Conservation (phyloP, 2,888 invertebrate genomes). For the Pachydiplax longipennis region DNA sequence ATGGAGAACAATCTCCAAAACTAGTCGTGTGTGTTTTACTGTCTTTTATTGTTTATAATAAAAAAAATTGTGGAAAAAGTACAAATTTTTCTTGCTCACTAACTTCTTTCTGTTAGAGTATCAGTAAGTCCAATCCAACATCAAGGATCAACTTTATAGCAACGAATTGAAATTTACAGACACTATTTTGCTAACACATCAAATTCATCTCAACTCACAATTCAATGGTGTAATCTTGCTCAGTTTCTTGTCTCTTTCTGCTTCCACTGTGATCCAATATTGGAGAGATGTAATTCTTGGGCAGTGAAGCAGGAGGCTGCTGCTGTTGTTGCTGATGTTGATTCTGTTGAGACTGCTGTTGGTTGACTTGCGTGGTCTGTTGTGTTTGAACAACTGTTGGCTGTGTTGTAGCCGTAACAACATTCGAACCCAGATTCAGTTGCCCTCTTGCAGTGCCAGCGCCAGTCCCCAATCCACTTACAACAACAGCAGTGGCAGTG, state of each 20-base stretch:
- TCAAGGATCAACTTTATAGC: too few species aligned
- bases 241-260: conserved; percentile 68
- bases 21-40: too few species aligned
- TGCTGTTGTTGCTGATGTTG: background rate
- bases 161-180: background rate
- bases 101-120: too few species aligned
- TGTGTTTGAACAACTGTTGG: background rate
- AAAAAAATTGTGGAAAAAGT: too few species aligned
- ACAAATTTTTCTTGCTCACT: too few species aligned
- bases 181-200: background rate
- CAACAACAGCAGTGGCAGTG: conserved; percentile 30
- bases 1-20: too few species aligned
- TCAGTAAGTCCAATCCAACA: background rate
- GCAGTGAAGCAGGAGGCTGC: conserved; percentile 15
- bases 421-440: conserved; percentile 3
- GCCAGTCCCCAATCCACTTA: conserved; percentile 1
- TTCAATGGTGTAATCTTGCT: conserved; percentile 66
- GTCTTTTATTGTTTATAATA: too few species aligned
- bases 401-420: conserved; percentile 4
- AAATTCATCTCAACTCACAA: conserved; percentile 58
- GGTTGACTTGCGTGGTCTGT: background rate
- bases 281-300: conserved; percentile 65
- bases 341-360: background rate
- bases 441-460: background rate
- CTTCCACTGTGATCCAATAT: conserved; percentile 68